A percentile compares a stretch with the other conserved stretches of the same genome.
Evolutionary conservation across 1,140 invertebrate genomes (phyloP).

Genomic region (Anadara kagoshimensis): DNA sequence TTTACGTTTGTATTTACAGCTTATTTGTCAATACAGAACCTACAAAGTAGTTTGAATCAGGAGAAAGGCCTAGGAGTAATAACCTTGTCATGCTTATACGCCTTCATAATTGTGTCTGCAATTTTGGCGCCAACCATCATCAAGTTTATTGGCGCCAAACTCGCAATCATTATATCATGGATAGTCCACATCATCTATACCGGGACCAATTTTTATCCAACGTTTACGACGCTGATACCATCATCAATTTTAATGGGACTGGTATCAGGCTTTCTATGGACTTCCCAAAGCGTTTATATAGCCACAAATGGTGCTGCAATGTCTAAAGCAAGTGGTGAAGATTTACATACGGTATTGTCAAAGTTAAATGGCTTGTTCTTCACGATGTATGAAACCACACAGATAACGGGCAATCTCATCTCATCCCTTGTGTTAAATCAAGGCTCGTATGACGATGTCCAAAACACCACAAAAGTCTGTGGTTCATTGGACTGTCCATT

Average conservation of each 20-base stretch:
- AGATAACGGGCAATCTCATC: conserved; percentile 46
- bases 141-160: conserved; percentile 49
- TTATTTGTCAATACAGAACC: conserved; percentile 61
- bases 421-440: conserved; percentile 35
- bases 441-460: background rate
- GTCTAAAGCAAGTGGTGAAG: conserved; percentile 5
- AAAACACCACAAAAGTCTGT: conserved; percentile 4
- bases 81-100: conserved; percentile 44
- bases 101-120: conserved; percentile 30
- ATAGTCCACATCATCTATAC: conserved; percentile 23
- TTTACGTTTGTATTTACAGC: conserved; percentile 57
- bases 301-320: conserved; percentile 40
- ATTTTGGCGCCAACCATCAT: conserved; percentile 51
- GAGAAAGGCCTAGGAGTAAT: conserved; percentile 46
- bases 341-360: conserved; percentile 24
- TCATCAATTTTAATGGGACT: conserved; percentile 38
- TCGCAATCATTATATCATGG: conserved; percentile 37
- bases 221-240: conserved; percentile 36
- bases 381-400: conserved; percentile 43
- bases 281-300: conserved; percentile 58
- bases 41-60: conserved; percentile 66
- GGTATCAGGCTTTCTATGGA: conserved; percentile 38
- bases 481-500: conserved; percentile 29
- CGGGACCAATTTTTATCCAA: conserved; percentile 41
- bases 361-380: conserved; percentile 55